phyloP scores from a whole-genome alignment of 1,140 invertebrate species.

The Stegodyphus mimosarum region DNA sequence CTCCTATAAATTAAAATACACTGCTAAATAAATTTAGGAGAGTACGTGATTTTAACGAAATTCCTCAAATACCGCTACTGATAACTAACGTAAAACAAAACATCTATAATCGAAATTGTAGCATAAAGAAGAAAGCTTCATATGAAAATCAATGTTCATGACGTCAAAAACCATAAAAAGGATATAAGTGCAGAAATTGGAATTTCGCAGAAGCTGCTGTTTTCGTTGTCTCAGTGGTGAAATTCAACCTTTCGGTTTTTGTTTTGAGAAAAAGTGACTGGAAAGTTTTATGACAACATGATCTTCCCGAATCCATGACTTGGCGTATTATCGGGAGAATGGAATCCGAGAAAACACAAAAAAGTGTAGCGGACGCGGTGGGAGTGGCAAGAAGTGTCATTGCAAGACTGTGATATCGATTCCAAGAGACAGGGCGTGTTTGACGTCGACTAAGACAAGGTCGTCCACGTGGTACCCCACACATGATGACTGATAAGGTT shows the following conservation, averaged over 20 bases:
- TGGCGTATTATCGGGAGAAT: background rate
- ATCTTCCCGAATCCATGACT: background rate
- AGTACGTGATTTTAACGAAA: background rate
- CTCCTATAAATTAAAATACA: too few species aligned
- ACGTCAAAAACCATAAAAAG: too few species aligned
- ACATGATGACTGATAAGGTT: background rate
- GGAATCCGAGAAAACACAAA: background rate
- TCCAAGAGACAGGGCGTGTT: constrained; percentile 5
- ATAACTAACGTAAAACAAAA: background rate
- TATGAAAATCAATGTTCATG: too few species aligned
- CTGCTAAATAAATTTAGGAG: too few species aligned
- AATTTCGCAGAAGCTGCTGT: background rate
- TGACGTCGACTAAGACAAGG: background rate
- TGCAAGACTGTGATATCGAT: background rate
- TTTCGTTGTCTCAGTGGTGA: background rate
- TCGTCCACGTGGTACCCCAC: background rate
- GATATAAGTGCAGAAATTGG: background rate
- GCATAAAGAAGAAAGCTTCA: too few species aligned
- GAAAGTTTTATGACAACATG: background rate
- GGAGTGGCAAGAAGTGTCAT: background rate
- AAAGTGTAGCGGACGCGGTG: background rate
- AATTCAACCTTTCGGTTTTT: background rate
- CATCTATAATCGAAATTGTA: background rate
- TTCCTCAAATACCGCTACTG: background rate
- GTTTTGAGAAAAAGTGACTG: background rate